Percentiles rank a stretch among this genome's conserved stretches.
phyloP scores from a whole-genome alignment of 2,113 vertebrate species.

The Tragelaphus imberbis region DNA sequence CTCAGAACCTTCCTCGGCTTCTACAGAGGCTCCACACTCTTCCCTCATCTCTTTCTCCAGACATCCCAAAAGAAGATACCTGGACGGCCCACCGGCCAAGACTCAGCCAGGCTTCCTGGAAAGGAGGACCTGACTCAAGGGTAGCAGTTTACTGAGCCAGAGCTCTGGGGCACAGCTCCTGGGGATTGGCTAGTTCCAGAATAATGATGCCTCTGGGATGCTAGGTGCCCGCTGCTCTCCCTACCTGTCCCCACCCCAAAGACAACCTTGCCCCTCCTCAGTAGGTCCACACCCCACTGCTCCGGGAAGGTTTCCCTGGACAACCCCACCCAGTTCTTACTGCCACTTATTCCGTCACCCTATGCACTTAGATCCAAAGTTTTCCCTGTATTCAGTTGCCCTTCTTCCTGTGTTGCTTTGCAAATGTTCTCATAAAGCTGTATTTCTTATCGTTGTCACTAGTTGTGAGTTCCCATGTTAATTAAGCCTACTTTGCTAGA shows the following conservation, averaged over 20 bases:
- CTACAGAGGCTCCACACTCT: neutral
- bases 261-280: neutral
- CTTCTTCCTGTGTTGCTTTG: neutral
- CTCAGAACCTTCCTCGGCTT: neutral
- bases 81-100: neutral
- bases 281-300: neutral
- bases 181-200: neutral
- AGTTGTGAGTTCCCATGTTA: neutral
- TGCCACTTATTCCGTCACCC: neutral
- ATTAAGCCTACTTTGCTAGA: slow-evolving; percentile 33
- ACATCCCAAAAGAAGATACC: neutral
- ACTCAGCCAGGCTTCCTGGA: neutral
- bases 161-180: neutral
- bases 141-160: neutral
- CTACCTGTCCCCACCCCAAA: neutral
- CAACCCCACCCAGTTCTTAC: slow-evolving; percentile 20
- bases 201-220: neutral
- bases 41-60: neutral
- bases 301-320: neutral
- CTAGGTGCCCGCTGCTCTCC: neutral
- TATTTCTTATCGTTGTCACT: neutral
- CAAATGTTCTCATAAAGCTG: slow-evolving; percentile 23
- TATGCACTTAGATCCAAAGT: neutral
- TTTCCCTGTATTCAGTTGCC: neutral
- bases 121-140: neutral